Base-by-base conservation (phyloP, 1,140 invertebrate species). In the Cydia pomonella region DNA sequence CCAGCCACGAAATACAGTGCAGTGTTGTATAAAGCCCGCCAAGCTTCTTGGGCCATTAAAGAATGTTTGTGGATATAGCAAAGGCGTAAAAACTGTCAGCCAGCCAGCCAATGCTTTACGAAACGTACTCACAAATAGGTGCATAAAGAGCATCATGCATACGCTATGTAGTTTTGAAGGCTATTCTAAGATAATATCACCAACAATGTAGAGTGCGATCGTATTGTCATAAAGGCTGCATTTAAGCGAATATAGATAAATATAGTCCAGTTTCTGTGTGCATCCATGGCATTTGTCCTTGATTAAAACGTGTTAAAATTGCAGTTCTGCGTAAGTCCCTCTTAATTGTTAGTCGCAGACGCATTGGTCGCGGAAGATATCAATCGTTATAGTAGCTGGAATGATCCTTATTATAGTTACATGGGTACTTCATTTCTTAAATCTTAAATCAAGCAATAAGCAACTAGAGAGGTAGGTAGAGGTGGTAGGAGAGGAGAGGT, bases 51-150 rank as follows among this genome's bases (percentile, higher is more conserved):
- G 63, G 63, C 63, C 27, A 66, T 66, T 66, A 66, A 59, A 66
- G 27, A 66, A 66, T 66, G 63, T 66, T 66, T 66, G 63, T 66
- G 63, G 63, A 33, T 66, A 66, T 66, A 66, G 25, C 25, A 66
- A 33, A 66, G 63, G 25, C 63, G 63, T 66, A 66, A 66, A 66
- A 27, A 66, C 23, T 66, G 63, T 66, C 63, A 66, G 63, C 63
- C 25, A 66, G 63, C 63, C 63, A 66, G 27, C 63, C 63, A 66
- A 66, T 66, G 63, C 63, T 66, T 66, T 66, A 66, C 23, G 27
- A 33, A 66, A 66, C 63, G 63, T 66, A 66, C 27, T 33, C 27
- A 66, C 25, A 33, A 66, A 66, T 66, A 66, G 63, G 53, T 59
- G 21, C 53, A 66, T 66, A 33, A 63, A 63, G 63, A 66, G 18